A percentile compares a stretch with the other conserved stretches of the same genome.
Conservation (phyloP, 2,888 invertebrate species). For the Platycnemis pennipes region DNA sequence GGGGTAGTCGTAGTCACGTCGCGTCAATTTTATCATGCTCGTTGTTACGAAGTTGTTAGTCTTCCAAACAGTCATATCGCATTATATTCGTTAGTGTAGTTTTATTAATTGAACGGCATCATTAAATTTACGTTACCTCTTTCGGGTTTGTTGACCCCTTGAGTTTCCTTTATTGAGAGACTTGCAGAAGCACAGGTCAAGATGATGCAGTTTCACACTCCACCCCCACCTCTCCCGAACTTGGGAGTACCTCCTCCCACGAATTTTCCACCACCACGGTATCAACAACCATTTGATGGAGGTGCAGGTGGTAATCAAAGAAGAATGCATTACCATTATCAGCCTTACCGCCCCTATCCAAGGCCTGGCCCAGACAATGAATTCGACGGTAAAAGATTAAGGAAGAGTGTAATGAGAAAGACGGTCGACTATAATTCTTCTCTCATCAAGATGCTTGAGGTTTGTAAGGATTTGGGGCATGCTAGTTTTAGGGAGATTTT, state of each 20-base stretch:
- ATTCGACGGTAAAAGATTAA: slow-evolving; percentile 96
- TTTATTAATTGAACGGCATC: background rate
- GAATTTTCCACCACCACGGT: slow-evolving; percentile 71
- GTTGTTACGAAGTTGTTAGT: slow-evolving; percentile 48
- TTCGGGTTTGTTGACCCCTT: background rate
- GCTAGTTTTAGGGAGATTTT: background rate
- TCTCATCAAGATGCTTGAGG: slow-evolving; percentile 95
- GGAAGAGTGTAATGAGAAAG: slow-evolving; percentile 98
- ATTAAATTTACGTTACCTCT: background rate
- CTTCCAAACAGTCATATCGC: slow-evolving; percentile 45
- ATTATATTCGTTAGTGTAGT: background rate
- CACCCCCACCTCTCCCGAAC: slow-evolving; percentile 76
- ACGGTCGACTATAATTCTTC: slow-evolving; percentile 99
- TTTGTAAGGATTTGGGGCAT: slow-evolving; percentile 77
- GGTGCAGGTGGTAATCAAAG: slow-evolving; percentile 76
- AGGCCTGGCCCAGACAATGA: slow-evolving; percentile 80
- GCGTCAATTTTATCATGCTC: slow-evolving; percentile 7
- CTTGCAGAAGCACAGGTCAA: slow-evolving; percentile 14
- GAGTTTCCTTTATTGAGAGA: slow-evolving; percentile 9
- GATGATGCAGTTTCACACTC: slow-evolving; percentile 72
- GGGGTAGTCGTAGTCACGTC: background rate
- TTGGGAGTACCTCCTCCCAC: slow-evolving; percentile 77
- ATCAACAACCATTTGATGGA: slow-evolving; percentile 76
- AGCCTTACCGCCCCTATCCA: slow-evolving; percentile 80
- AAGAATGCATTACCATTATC: slow-evolving; percentile 78